These are phyloP conservation scores for Cheilinus undulatus DNA, from an alignment of 2,113 vertebrate genomes.

Conservation along the genomic window DNA sequence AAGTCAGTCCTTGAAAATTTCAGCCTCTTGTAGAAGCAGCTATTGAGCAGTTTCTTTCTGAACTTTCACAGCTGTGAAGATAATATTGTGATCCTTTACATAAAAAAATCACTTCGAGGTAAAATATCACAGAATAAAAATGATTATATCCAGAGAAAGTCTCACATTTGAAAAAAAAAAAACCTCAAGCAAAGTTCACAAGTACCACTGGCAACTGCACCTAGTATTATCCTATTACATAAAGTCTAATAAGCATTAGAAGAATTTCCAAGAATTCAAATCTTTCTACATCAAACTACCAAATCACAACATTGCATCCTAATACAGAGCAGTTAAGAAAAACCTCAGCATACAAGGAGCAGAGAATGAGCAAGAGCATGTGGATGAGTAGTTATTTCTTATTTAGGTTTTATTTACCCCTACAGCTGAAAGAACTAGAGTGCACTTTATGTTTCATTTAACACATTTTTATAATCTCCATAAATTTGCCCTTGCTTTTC, in stretches of 20 bases:
- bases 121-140: too few relatives aligned
- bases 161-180: not conserved
- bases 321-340: not conserved
- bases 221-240: not conserved
- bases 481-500: slow-evolving; percentile 37
- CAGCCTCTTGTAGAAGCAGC: too few relatives aligned
- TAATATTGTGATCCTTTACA: too few relatives aligned
- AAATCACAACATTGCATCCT: slow-evolving; percentile 3
- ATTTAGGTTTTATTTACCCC: slow-evolving; percentile 35
- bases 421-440: slow-evolving; percentile 30
- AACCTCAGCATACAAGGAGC: not conserved
- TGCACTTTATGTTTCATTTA: slow-evolving; percentile 63
- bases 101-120: too few relatives aligned
- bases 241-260: not conserved
- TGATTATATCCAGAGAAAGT: not conserved
- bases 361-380: slow-evolving; percentile 23
- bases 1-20: too few relatives aligned
- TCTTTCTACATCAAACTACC: not conserved
- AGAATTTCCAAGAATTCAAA: not conserved
- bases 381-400: slow-evolving; percentile 27
- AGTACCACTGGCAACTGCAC: not conserved
- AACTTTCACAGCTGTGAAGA: too few relatives aligned
- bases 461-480: slow-evolving; percentile 32
- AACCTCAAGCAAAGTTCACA: not conserved
- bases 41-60: too few relatives aligned